phyloP scores from a whole-genome alignment of 2,888 invertebrate genomes.

The Gari tellinella region DNA sequence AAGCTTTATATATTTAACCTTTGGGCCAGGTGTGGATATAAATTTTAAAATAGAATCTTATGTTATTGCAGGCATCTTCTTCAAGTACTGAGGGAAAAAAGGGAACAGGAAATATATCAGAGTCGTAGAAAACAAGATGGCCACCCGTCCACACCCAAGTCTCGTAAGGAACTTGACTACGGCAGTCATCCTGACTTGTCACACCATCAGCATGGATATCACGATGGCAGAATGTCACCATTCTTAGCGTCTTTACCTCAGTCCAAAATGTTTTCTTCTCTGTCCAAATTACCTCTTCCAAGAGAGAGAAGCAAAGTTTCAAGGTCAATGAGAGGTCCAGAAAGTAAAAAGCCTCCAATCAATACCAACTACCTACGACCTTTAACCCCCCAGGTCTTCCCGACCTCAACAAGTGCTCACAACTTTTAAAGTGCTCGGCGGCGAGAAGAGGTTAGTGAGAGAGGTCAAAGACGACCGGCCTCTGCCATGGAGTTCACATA shows the following conservation, averaged over 20 bases:
- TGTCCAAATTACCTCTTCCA: conserved; percentile 63
- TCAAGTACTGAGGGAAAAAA: conserved; percentile 66
- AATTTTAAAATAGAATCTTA: no score
- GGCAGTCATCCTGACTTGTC: conserved; percentile 76
- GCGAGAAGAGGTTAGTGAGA: conserved; percentile 42
- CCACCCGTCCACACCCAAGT: conserved; percentile 35
- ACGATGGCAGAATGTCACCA: conserved; percentile 52
- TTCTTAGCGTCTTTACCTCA: conserved; percentile 58
- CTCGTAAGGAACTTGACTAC: conserved; percentile 51
- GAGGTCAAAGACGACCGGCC: conserved; percentile 60
- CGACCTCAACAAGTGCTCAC: conserved; percentile 54
- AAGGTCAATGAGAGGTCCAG: conserved; percentile 46
- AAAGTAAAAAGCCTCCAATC: conserved; percentile 52
- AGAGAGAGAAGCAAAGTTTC: conserved; percentile 43
- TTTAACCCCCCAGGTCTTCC: conserved; percentile 65
- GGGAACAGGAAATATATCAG: conserved; percentile 51
- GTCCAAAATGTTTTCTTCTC: conserved; percentile 64
- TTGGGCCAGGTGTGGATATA: no score
- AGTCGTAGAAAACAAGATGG: conserved; percentile 32
- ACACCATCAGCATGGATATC: conserved; percentile 39
- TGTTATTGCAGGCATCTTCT: conserved; percentile 66
- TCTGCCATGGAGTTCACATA: conserved; percentile 74
- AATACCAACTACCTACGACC: conserved; percentile 65
- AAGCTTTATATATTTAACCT: no score
- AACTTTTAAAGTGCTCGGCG: conserved; percentile 46